phyloP scores from a whole-genome alignment of 2,797 vertebrate genomes.

The Pitangus sulphuratus region DNA sequence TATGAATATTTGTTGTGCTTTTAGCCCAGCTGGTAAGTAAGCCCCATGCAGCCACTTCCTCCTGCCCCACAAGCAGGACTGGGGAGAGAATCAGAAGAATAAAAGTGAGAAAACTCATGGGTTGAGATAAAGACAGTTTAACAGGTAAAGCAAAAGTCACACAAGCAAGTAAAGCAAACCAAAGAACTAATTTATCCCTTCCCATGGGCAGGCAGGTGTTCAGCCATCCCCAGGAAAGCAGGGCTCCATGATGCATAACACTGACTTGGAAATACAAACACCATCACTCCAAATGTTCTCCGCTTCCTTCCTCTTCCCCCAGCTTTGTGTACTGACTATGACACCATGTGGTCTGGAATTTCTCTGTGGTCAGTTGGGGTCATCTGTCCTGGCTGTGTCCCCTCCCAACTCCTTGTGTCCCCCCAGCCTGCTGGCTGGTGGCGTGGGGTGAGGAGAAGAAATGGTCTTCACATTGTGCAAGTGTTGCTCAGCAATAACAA shows the following conservation, averaged over 20 bases:
- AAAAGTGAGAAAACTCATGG: background rate
- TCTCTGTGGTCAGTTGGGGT: background rate
- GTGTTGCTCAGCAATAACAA: background rate
- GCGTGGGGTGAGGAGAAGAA: background rate
- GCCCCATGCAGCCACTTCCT: background rate
- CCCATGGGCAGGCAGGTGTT: background rate
- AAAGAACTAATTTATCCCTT: fast-evolving
- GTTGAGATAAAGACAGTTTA: background rate
- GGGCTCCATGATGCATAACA: fast-evolving
- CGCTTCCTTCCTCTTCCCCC: background rate
- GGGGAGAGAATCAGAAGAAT: background rate
- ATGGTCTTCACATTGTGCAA: background rate
- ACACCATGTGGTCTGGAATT: background rate
- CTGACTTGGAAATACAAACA: background rate
- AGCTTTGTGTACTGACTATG: background rate
- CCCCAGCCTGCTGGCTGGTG: background rate
- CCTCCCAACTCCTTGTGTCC: background rate
- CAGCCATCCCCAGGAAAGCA: background rate
- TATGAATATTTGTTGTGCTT: background rate
- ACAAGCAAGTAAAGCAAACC: background rate
- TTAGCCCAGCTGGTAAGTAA: background rate
- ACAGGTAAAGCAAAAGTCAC: background rate
- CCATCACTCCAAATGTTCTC: background rate
- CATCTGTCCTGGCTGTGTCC: background rate
- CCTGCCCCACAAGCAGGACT: background rate